Base-by-base conservation (phyloP, 2,888 invertebrate genomes). In the Stenodera caucasica region DNA sequence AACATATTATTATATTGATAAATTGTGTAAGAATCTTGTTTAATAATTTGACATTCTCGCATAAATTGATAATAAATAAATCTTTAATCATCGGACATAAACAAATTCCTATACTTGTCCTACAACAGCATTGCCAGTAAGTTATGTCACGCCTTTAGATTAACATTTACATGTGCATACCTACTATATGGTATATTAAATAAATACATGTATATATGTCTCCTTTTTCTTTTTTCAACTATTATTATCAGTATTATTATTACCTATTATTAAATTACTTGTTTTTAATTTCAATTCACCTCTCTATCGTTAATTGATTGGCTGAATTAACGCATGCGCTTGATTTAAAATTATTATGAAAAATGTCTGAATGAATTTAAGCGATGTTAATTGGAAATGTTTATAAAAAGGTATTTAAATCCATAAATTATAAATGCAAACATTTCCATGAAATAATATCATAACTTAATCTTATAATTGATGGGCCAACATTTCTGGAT, bases 101-200 rank as follows among this genome's bases (percentile, higher is more conserved):
- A 53, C 53, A 53, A 53, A 53, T 53, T 53, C 32, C 35, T 53
- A 26, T 37, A 50, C 53, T 51, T 64, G 64, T 65, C 63, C 63
- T 58, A 62, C 60, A 63, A 59, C 60, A 52, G 65, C 68, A 67
- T 68, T 68, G 68, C 65, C 61, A 68, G 65, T 68, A 65, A 65
- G 59, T 68, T 66, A 66, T 63, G 59, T 65, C 66, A 68, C 68
- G 66, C 66, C 68, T 68, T 65, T 68, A 35, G 35, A 29, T 64
- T 62, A 55, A 32, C 55, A 60, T 63, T 60, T 33, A 58, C 60
- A 53, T 53, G 53, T 67, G 35, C 49, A 58, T 59, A 56, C 55
- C 56, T 57, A 60, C 55, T 55, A 51, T 61, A 59, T 61, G 56
- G 45, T 45, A 45, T 21, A 45, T 45, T 45, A 45, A 45, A 21